Percentiles rank a stretch among this genome's conserved stretches.
Conservation (phyloP, 2,797 vertebrate species). For the Limnodromus scolopaceus region DNA sequence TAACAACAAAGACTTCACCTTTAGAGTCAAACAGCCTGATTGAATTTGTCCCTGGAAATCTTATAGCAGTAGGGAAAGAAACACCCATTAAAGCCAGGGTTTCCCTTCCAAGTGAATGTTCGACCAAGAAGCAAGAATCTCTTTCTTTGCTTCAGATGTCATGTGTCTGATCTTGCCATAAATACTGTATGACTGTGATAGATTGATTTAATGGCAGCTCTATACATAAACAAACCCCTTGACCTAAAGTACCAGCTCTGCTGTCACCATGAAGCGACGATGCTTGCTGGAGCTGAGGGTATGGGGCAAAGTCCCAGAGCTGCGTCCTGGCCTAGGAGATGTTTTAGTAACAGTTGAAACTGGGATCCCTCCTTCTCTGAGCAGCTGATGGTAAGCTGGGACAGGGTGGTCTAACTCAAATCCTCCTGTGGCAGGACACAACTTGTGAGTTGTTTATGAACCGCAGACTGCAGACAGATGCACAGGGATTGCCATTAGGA, state of each 20-base stretch:
- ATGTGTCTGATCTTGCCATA: slow-evolving; percentile 23
- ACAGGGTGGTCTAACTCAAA: neutral
- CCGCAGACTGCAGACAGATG: neutral
- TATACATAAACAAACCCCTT: neutral
- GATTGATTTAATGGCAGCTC: slow-evolving; percentile 37
- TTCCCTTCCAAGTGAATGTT: neutral
- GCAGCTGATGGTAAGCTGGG: neutral
- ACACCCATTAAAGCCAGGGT: neutral
- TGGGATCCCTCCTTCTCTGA: neutral
- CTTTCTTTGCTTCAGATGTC: neutral
- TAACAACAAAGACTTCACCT: slow-evolving; percentile 20
- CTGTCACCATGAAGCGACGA: neutral
- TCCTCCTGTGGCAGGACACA: neutral
- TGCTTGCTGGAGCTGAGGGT: neutral
- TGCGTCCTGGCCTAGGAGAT: neutral
- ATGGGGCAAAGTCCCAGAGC: neutral
- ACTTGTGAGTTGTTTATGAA: neutral
- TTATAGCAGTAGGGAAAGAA: neutral
- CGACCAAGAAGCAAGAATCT: neutral
- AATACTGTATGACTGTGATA: slow-evolving; percentile 18
- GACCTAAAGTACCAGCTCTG: neutral
- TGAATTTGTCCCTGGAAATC: slow-evolving; percentile 42
- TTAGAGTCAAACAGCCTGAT: slow-evolving; percentile 9
- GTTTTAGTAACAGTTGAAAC: neutral
- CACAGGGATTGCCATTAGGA: neutral